A percentile compares a stretch with the other conserved stretches of the same genome.
These are phyloP conservation scores for Melolontha melolontha DNA, from an alignment of 2,888 invertebrate species.

Conservation along the genomic window DNA sequence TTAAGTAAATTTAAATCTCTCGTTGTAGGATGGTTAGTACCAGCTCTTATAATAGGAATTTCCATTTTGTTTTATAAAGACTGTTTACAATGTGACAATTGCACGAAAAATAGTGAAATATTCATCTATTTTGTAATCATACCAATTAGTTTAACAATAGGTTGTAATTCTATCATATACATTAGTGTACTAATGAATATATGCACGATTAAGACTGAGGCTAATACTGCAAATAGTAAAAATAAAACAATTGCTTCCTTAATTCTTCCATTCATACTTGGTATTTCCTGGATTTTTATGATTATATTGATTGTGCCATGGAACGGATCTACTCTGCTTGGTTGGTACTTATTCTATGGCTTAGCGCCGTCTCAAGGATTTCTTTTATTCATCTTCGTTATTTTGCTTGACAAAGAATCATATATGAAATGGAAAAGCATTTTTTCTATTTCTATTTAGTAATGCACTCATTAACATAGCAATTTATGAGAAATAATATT, in stretches of 20 bases:
- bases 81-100: conserved; percentile 21
- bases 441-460: no score
- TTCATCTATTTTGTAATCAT: conserved; percentile 27
- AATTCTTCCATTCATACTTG: conserved; percentile 17
- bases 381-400: conserved; percentile 9
- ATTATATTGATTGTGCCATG: conserved; percentile 21
- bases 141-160: conserved; percentile 7
- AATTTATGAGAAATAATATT: no score
- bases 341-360: conserved; percentile 21
- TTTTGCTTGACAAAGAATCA: not conserved
- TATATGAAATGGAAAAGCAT: no score
- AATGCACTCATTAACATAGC: no score
- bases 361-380: conserved; percentile 20
- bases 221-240: not conserved
- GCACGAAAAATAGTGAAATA: conserved; percentile 15
- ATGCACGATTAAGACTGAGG: not conserved
- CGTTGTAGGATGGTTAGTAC: not conserved
- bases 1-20: not conserved
- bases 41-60: conserved; percentile 3
- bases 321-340: conserved; percentile 5
- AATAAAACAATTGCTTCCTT: conserved; percentile 2
- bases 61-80: conserved; percentile 11
- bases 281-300: conserved; percentile 30
- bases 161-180: conserved; percentile 13
- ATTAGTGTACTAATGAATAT: conserved; percentile 14